Base-by-base conservation (phyloP, 2,113 vertebrate genomes). In the Cynopterus brachyotis region DNA sequence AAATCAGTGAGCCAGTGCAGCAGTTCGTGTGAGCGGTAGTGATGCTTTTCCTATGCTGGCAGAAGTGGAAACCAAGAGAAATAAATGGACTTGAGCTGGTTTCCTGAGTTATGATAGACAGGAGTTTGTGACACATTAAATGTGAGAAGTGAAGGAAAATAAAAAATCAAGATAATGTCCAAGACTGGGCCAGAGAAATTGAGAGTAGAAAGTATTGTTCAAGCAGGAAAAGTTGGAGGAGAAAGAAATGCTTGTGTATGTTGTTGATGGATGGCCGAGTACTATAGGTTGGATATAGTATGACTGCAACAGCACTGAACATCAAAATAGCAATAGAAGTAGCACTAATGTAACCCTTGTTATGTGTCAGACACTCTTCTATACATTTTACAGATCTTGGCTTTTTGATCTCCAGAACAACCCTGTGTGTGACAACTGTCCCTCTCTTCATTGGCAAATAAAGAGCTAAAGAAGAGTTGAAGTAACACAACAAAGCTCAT, bases 241-340 rank as follows among this genome's bases (percentile, higher is more conserved):
- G 4, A 67, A 79, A 76, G 50, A 9, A 1, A 50, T 24, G 5
- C 3, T 37, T 78, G 2, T 11, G 0, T 55, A 9, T 5, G 6
- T 72, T 81, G 12, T 2, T 72, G 24, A 22, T 69, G 1, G 32
- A 5, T 62, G 7, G 20, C 3, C 42, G 66, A 81, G 30, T 32
- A 19, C 11, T n/a, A 2, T 5, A 22, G 17, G 17, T 3, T 78
- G 24, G 1, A n/a, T 2, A 10, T 1, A 50, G 2, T 32, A 22
- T 10, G 11, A 42, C 0, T 20, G 1, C 2, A 70, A 72, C 3
- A 70, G 62, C 9, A 30, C 32, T 24, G 35, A 80, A 12, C 9
- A 45, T 30, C 6, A 50, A 87, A 66, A 57, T 4, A n/a, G 3
- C 26, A 35, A 13, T 3, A 83, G 2, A 32, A 26, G n/a, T 26